A percentile compares a stretch with the other conserved stretches of the same genome.
These are phyloP conservation scores for Pangasius macronema DNA, from an alignment of 2,797 vertebrate species.

Conservation along the genomic window DNA sequence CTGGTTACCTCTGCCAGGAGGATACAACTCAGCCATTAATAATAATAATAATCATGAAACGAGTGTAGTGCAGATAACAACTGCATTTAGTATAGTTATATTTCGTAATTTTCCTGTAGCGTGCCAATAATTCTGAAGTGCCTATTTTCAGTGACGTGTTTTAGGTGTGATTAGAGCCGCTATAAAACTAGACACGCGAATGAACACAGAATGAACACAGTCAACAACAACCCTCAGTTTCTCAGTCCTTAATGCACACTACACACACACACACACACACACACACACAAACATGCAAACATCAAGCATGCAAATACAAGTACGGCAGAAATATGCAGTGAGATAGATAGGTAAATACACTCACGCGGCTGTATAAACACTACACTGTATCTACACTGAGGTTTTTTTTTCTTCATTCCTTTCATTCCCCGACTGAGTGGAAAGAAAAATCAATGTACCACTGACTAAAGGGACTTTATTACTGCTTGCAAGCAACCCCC, in stretches of 20 bases:
- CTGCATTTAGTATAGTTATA: background rate
- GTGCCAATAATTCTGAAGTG: background rate
- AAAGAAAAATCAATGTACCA: slow-evolving; percentile 11
- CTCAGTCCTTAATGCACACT: slow-evolving; percentile 1
- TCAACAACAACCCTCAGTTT: slow-evolving; percentile 19
- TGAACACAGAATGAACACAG: background rate
- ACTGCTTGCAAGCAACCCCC: slow-evolving; percentile 8
- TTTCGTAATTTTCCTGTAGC: background rate
- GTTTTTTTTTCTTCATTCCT: background rate
- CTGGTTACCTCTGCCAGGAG: background rate
- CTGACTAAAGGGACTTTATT: slow-evolving; percentile 22
- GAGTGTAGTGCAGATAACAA: background rate
- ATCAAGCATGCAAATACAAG: slow-evolving; percentile 16
- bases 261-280: background rate
- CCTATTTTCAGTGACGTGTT: background rate
- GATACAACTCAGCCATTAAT: background rate
- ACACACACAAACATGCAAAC: slow-evolving; percentile 9
- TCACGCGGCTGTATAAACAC: background rate
- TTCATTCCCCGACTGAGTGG: slow-evolving; percentile 18
- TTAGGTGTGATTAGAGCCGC: background rate
- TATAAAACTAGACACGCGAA: background rate
- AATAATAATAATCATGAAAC: background rate
- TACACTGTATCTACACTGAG: background rate
- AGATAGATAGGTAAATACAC: slow-evolving; percentile 22
- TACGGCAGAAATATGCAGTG: background rate